Base-by-base conservation (phyloP, 2,113 vertebrate species). In the Centropus bengalensis region DNA sequence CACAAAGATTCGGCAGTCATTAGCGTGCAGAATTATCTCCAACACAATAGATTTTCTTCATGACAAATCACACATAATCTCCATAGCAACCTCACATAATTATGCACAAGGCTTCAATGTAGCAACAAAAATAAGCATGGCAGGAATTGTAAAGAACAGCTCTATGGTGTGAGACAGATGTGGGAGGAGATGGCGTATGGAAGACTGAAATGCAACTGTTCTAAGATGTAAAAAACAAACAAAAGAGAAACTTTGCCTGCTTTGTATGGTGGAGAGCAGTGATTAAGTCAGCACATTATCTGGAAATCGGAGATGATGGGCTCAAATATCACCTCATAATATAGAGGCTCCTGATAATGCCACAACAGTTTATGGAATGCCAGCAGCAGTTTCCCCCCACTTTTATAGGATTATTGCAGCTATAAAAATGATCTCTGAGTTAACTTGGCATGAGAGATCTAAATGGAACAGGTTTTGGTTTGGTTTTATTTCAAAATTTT, bases 61-160 rank as follows among this genome's bases (percentile, higher is more conserved):
- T 98, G 96, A 97, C 91, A 98, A 98, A 98, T 97, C 96, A 96
- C 92, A 92, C 42, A 60, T 84, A 96, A 96, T 98, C 97, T 96
- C 98, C 96, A 98, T 95, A 96, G 97, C 97, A 98, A 98, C 98
- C 81, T 86, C 82, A 86, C 85, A 95, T 93, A 96, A 97, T 98
- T 98, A 97, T 95, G 96, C 93, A 84, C 81, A 91, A 76, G 76
- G 92, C 97, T 97, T 97, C 82, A 88, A 75, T 80, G 81, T 69
- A 85, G 86, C 91, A 95, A 96, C 84, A 93, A 95, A 97, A 96
- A 86, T 81, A 96, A 96, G 85, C 80, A 58, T 86, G 91, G 90
- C 78, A 93, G 77, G 91, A 95, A 94, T 90, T 84, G 85, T 83
- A 66, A 97, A 86, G 95, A 83, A 77, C 8, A 82, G 82, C 74